These are phyloP conservation scores for Ictalurus punctatus DNA, from an alignment of 2,113 vertebrate genomes.

Conservation along the genomic window DNA sequence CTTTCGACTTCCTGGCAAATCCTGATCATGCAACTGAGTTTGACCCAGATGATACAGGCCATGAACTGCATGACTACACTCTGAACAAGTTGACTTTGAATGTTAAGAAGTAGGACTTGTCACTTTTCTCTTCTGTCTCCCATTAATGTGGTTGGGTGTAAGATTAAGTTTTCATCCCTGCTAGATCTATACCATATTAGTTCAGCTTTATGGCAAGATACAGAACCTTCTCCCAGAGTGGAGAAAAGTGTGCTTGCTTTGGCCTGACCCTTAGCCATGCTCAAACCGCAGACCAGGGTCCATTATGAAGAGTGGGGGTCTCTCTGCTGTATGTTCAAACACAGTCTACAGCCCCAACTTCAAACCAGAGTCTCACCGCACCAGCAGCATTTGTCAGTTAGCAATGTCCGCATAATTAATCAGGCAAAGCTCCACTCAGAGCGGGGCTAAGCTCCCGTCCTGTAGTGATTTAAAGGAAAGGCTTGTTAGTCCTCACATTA, in stretches of 20 bases:
- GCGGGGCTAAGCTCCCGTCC: conserved; percentile 56
- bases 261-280: conserved; percentile 58
- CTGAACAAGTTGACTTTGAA: conserved; percentile 66
- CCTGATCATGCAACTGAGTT: conserved; percentile 59
- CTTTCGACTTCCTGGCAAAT: conserved; percentile 24
- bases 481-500: conserved; percentile 66
- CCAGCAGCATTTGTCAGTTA: conserved; percentile 73
- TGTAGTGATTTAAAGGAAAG: conserved; percentile 59
- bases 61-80: conserved; percentile 58
- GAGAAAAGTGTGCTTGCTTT: conserved; percentile 49
- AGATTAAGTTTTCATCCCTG: conserved; percentile 71
- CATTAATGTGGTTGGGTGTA: conserved; percentile 69
- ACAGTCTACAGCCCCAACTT: conserved; percentile 61
- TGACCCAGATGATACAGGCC: conserved; percentile 59
- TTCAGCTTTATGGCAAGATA: conserved; percentile 65
- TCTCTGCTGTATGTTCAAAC: conserved; percentile 66
- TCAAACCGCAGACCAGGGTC: conserved; percentile 71
- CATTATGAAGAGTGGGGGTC: conserved; percentile 69
- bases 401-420: conserved; percentile 72
- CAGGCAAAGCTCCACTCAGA: conserved; percentile 66
- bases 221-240: conserved; percentile 34
- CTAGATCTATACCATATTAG: conserved; percentile 73
- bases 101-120: conserved; percentile 58
- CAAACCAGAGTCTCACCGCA: conserved; percentile 64
- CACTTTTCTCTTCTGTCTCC: conserved; percentile 60